Conservation (phyloP, 2,797 vertebrate genomes). For the Paedocypris micromegethes region DNA sequence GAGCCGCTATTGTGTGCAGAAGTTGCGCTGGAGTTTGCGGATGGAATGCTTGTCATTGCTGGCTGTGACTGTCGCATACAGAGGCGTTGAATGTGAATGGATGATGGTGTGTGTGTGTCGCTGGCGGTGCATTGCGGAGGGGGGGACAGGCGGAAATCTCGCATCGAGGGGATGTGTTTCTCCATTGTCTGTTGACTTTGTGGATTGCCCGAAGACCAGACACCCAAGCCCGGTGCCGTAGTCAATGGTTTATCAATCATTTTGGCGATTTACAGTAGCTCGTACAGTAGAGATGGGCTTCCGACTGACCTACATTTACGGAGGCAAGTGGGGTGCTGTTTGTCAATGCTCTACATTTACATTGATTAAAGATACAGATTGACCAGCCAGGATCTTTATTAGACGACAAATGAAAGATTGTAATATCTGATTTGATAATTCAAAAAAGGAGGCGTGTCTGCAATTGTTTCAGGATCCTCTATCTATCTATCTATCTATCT, state of each 20-base stretch:
- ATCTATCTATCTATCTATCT: too few species aligned
- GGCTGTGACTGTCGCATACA: conserved; percentile 8
- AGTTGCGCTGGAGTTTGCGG: conserved; percentile 18
- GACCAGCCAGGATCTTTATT: too few species aligned
- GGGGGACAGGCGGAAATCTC: conserved; percentile 35
- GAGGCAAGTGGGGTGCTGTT: conserved; percentile 27
- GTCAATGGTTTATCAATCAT: not conserved
- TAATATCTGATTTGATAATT: not conserved
- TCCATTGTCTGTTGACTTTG: conserved; percentile 35
- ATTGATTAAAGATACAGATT: not conserved
- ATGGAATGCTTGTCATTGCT: conserved; percentile 4
- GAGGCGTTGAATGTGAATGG: conserved; percentile 44
- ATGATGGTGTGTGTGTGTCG: conserved; percentile 17
- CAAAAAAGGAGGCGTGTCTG: conserved; percentile 19
- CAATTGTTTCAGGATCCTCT: too few species aligned
- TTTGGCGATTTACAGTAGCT: not conserved
- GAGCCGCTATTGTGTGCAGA: conserved; percentile 1
- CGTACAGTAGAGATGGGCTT: conserved; percentile 21
- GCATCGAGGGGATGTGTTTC: conserved; percentile 21
- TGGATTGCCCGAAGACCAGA: conserved; percentile 13
- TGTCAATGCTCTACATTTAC: conserved; percentile 24
- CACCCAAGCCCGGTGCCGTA: not conserved
- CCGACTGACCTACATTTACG: conserved; percentile 32
- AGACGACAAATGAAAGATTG: too few species aligned
- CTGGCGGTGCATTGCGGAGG: conserved; percentile 39